Base-by-base conservation (phyloP, 1,140 invertebrate genomes). In the Halyomorpha halys region DNA sequence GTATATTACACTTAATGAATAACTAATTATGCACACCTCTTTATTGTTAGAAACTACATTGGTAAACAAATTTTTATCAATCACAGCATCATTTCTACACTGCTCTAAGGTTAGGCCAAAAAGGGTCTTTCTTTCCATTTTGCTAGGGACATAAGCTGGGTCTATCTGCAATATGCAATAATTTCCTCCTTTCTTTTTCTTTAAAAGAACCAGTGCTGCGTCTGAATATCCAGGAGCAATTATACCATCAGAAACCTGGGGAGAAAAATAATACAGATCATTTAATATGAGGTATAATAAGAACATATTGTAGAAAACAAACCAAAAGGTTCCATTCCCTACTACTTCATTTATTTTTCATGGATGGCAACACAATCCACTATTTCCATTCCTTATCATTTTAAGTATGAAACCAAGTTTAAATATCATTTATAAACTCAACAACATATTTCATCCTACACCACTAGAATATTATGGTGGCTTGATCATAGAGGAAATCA, bases 131-230 rank as follows among this genome's bases (percentile, higher is more conserved):
- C 84, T 83, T 76, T 99, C 97, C 27, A 87, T 81, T 2, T 82
- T 73, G 44, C 81, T 78, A 0, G 96, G 95, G 60, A 84, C 82
- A 73, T 95, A 98, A 25, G 74, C 76, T 0, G 88, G 82, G 77
- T 98, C 94, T 70, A 98, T 97, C 84, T 97, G 82, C 9, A 99
- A 74, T 11, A 99, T 80, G 71, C 94, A 98, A 74, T 98, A 99
- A 44, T 76, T 82, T 13, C 95, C 96, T 69, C 85, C 87, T 75
- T 99, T 99, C 76, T 99, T 99, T 73, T 97, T 97, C 65, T 85
- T 89, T 14, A 99, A 75, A n/a, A 98, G 79, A 67, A 86, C 80
- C 18, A 98, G 73, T 1, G 96, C 97, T 70, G 87, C 90, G 0
- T 82, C 74, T 0, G 83, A 78, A 73, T 96, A 98, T 6, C 86